These are phyloP conservation scores for Embidobia sp. DNA, from an alignment of 2,888 invertebrate genomes.

Conservation along the genomic window DNA sequence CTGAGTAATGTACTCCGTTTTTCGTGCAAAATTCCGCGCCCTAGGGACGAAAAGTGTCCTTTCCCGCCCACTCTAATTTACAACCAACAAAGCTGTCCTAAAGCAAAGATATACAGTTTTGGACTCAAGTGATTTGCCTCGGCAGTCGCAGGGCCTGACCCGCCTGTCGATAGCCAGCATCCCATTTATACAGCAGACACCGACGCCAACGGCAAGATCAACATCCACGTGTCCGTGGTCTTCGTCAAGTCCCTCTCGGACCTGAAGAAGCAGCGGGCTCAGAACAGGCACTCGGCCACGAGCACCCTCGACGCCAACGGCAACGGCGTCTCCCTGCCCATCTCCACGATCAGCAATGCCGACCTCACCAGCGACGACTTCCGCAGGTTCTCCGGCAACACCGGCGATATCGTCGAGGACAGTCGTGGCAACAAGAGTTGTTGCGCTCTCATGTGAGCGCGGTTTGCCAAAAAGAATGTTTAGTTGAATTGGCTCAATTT, in stretches of 20 bases:
- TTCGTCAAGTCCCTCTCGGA: slow-evolving; percentile 95
- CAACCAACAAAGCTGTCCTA: not conserved
- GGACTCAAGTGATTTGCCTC: slow-evolving; percentile 79
- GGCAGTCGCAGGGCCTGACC: slow-evolving; percentile 79
- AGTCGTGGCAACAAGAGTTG: slow-evolving; percentile 87
- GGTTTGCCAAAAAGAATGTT: not conserved
- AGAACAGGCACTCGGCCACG: slow-evolving; percentile 85
- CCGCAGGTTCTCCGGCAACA: slow-evolving; percentile 86
- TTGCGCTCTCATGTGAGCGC: slow-evolving; percentile 87
- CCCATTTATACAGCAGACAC: slow-evolving; percentile 85
- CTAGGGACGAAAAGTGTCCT: too few relatives aligned
- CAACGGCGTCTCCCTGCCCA: slow-evolving; percentile 81
- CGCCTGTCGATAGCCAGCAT: slow-evolving; percentile 77
- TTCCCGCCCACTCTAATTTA: too few relatives aligned
- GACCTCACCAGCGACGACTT: slow-evolving; percentile 81
- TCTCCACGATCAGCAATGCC: slow-evolving; percentile 78
- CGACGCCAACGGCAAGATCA: slow-evolving; percentile 92
- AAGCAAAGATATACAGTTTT: slow-evolving; percentile 71
- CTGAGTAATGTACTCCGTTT: too few relatives aligned
- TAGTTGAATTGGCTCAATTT: too few relatives aligned
- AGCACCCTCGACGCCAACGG: slow-evolving; percentile 80
- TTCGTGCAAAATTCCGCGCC: too few relatives aligned
- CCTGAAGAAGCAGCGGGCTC: slow-evolving; percentile 95
- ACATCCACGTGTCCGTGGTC: slow-evolving; percentile 91
- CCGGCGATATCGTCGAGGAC: slow-evolving; percentile 90